These are phyloP conservation scores for Coregonus ussuriensis DNA, from an alignment of 2,797 vertebrate species.

Conservation along the genomic window DNA sequence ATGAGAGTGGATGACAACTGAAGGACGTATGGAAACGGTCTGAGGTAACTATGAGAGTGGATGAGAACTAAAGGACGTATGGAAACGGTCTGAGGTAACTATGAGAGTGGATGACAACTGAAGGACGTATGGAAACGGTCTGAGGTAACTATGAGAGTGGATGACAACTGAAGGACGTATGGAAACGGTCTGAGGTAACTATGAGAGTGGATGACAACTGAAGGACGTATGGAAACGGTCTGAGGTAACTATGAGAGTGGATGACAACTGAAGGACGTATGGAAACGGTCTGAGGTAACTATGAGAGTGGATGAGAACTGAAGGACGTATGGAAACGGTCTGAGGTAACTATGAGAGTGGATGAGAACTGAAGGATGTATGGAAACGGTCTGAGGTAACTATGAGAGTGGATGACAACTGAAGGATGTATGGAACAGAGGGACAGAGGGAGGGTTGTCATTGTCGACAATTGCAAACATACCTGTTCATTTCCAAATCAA, in stretches of 20 bases:
- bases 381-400: neutral
- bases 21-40: neutral
- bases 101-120: neutral
- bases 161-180: neutral
- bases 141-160: neutral
- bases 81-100: neutral
- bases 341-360: neutral
- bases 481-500: conserved; percentile 91
- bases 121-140: neutral
- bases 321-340: neutral
- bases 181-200: neutral
- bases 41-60: too few species aligned
- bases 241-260: neutral
- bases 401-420: too few species aligned
- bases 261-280: neutral
- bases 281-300: neutral
- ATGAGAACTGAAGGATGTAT: neutral
- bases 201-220: too few species aligned
- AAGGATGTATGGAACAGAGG: too few species aligned
- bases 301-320: too few species aligned
- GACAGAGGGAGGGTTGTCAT: neutral
- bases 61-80: too few species aligned
- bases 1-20: too few species aligned
- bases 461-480: conserved; percentile 52
- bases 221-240: neutral